These are phyloP conservation scores for Muscicapa striata DNA, from an alignment of 2,797 vertebrate genomes.

Conservation along the genomic window DNA sequence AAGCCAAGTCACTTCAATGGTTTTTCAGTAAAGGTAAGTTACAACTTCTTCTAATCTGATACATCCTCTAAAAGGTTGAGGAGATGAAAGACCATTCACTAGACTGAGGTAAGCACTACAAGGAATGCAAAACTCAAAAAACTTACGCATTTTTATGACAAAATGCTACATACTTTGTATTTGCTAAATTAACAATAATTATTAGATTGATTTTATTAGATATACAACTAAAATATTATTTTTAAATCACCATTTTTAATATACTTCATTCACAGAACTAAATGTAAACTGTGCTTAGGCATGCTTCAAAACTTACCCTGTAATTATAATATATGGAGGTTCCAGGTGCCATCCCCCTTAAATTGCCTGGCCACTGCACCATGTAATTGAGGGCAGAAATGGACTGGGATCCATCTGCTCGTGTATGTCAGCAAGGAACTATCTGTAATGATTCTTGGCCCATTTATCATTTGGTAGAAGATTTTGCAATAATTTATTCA, in stretches of 20 bases:
- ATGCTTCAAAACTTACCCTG: neutral
- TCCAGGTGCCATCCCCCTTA: neutral
- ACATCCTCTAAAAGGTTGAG: neutral
- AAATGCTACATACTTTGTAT: neutral
- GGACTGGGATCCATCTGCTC: neutral
- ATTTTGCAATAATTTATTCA: constrained; percentile 22
- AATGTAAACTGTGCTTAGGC: neutral
- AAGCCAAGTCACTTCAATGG: neutral
- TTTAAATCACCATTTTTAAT: neutral
- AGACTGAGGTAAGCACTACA: neutral
- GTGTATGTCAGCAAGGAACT: neutral
- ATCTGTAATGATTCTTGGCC: neutral
- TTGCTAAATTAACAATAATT: neutral
- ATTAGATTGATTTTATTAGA: neutral
- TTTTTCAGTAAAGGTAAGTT: neutral
- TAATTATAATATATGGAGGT: neutral
- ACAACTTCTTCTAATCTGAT: neutral
- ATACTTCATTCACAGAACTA: neutral
- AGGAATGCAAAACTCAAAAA: neutral
- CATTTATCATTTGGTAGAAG: constrained; percentile 5
- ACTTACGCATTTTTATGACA: neutral
- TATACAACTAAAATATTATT: neutral
- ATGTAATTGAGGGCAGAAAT: constrained; percentile 10
- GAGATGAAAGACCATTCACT: neutral
- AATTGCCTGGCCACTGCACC: neutral